These are phyloP conservation scores for Schizaphis graminum DNA, from an alignment of 2,888 invertebrate species.

Conservation along the genomic window DNA sequence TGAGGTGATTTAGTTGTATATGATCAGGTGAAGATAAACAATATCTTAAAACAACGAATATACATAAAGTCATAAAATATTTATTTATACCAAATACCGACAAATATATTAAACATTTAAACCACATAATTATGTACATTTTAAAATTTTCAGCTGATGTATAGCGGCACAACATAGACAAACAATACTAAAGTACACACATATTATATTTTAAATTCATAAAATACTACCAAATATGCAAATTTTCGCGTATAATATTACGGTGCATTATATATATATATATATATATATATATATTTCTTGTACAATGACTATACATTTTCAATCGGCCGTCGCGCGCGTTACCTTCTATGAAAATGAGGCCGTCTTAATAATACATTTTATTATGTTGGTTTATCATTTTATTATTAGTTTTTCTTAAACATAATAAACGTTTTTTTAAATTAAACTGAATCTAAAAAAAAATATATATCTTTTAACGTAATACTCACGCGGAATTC, in stretches of 20 bases:
- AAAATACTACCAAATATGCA: not conserved
- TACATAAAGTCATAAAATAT: too few relatives aligned
- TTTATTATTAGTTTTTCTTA: not conserved
- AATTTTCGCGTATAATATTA: not conserved
- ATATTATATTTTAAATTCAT: not conserved
- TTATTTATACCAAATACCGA: too few relatives aligned
- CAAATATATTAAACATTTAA: too few relatives aligned
- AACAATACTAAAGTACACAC: not conserved
- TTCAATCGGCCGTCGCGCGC: not conserved
- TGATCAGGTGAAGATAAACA: not conserved
- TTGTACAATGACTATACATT: not conserved
- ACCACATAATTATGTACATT: too few relatives aligned
- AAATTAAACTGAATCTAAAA: not conserved
- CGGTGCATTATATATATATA: not conserved
- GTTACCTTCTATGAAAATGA: not conserved
- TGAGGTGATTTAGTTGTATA: not conserved
- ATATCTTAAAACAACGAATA: too few relatives aligned
- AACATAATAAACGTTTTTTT: not conserved
- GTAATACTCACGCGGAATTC: not conserved
- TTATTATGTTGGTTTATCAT: not conserved
- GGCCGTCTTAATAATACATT: not conserved
- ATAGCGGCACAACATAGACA: not conserved
- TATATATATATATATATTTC: not conserved
- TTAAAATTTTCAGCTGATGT: too few relatives aligned
- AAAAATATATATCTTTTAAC: not conserved